Conservation (phyloP, 2,113 vertebrate species). For the Rhabdornis inornatus region DNA sequence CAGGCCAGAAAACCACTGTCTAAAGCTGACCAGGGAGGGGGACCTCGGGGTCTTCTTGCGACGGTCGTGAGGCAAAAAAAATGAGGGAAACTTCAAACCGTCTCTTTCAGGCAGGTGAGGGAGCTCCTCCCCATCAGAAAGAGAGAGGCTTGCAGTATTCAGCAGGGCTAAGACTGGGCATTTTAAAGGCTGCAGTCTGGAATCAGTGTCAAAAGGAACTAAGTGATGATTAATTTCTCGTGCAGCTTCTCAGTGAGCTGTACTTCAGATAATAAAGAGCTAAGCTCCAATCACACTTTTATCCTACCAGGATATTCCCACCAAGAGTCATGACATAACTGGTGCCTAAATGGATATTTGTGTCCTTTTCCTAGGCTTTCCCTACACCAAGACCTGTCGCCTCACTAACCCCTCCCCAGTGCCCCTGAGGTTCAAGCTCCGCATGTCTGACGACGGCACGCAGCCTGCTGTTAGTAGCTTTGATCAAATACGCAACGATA, state of each 20-base stretch:
- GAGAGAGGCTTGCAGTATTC: neutral
- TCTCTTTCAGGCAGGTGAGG: too few relatives aligned
- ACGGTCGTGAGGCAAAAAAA: too few relatives aligned
- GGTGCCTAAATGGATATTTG: neutral
- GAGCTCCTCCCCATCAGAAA: neutral
- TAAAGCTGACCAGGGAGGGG: too few relatives aligned
- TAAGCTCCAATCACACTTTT: neutral
- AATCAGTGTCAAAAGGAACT: neutral
- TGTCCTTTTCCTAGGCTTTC: slow-evolving; percentile 76
- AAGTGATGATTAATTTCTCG: neutral
- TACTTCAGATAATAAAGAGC: neutral
- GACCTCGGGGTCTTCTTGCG: too few relatives aligned
- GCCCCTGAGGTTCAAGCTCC: slow-evolving; percentile 81
- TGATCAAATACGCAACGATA: slow-evolving; percentile 18
- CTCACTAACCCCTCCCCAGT: slow-evolving; percentile 82
- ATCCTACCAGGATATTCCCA: neutral
- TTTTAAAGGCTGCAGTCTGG: neutral
- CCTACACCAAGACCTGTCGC: slow-evolving; percentile 52
- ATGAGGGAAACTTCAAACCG: too few relatives aligned
- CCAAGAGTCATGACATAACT: neutral
- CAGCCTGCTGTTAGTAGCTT: slow-evolving; percentile 56
- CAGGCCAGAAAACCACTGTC: too few relatives aligned
- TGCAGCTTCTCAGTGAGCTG: neutral
- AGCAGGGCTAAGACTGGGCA: too few relatives aligned
- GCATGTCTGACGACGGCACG: slow-evolving; percentile 79